Percentiles rank a stretch among this genome's conserved stretches.
Conservation (phyloP, 2,888 invertebrate species). For the Chrysina gloriosa region DNA sequence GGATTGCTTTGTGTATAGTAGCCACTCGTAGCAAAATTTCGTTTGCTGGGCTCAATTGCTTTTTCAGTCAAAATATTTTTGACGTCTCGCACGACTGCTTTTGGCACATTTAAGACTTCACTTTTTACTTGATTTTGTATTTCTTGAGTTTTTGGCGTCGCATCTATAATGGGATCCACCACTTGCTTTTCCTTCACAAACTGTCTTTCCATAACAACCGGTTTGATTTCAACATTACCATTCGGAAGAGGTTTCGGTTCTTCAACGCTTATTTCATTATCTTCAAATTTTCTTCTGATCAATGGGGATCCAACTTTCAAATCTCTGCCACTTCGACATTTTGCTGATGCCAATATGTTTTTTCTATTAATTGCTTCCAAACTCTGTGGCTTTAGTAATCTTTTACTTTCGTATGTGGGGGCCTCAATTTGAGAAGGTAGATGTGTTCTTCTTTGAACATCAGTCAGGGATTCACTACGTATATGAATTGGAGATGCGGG, state of each 20-base stretch:
- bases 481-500: slow-evolving; percentile 71
- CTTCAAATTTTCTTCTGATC: slow-evolving; percentile 78
- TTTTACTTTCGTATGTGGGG: slow-evolving; percentile 61
- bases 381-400: slow-evolving; percentile 82
- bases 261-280: slow-evolving; percentile 60
- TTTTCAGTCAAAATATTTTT: slow-evolving; percentile 5
- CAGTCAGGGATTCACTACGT: slow-evolving; percentile 8
- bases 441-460: slow-evolving; percentile 6
- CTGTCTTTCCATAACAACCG: background rate
- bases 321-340: slow-evolving; percentile 85
- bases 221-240: background rate
- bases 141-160: background rate
- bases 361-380: slow-evolving; percentile 87
- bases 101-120: background rate
- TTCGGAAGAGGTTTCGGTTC: background rate
- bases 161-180: background rate
- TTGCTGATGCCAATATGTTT: slow-evolving; percentile 87
- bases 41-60: background rate
- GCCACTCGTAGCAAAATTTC: background rate
- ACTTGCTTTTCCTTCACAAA: background rate
- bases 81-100: background rate
- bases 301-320: slow-evolving; percentile 78
- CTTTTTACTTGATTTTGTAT: background rate
- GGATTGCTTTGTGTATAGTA: slow-evolving; percentile 7
- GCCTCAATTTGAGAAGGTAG: background rate